These are phyloP conservation scores for Acronicta alni DNA, from an alignment of 2,888 invertebrate species.

Conservation along the genomic window DNA sequence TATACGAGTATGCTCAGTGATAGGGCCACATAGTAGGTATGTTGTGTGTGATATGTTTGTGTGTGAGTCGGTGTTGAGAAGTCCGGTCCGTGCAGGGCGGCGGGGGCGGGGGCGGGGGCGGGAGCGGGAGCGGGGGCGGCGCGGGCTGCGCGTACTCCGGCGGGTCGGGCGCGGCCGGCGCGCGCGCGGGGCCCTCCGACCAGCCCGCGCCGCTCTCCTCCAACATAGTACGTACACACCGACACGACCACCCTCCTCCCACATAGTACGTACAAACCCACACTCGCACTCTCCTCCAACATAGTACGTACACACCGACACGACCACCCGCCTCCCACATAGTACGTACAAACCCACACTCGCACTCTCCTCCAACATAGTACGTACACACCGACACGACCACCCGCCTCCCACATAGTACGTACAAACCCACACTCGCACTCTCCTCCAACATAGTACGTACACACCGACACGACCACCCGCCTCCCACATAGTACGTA, in stretches of 20 bases:
- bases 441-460: constrained; percentile 1
- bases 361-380: neutral
- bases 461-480: neutral
- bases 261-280: neutral
- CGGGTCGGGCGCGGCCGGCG: constrained; percentile 34
- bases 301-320: neutral
- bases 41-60: neutral
- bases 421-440: neutral
- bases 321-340: too few species aligned
- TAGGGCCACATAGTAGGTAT: neutral
- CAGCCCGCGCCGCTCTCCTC: constrained; percentile 55
- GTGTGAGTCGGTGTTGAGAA: neutral
- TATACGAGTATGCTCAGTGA: neutral
- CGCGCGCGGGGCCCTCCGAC: constrained; percentile 27
- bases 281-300: neutral
- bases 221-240: constrained; percentile 69
- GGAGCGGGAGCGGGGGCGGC: constrained; percentile 26
- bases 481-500: neutral
- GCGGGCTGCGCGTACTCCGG: constrained; percentile 36
- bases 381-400: neutral
- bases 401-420: neutral
- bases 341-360: neutral
- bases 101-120: constrained; percentile 38
- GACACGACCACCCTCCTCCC: too few species aligned
- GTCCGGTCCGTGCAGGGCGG: constrained; percentile 40